A percentile compares a stretch with the other conserved stretches of the same genome.
Conservation (phyloP, 53 echinoderm and acorn worm genomes). For the Patiria pectinifera region DNA sequence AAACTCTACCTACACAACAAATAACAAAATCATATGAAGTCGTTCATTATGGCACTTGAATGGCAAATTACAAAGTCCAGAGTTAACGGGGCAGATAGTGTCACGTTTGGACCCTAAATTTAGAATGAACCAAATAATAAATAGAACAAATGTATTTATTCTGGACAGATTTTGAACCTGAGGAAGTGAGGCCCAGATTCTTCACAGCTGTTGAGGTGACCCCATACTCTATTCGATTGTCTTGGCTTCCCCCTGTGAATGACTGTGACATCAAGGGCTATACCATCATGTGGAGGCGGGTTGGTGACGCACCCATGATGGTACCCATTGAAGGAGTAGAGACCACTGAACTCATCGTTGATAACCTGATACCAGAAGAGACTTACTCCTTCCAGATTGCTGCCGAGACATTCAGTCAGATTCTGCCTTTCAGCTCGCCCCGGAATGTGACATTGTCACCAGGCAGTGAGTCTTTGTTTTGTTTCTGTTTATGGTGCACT, state of each 20-base stretch:
- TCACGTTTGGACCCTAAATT: too few species aligned
- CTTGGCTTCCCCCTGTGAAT: constrained; percentile 68
- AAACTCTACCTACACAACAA: too few species aligned
- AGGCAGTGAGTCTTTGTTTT: constrained; percentile 8
- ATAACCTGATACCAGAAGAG: constrained; percentile 19
- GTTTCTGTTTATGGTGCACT: not conserved
- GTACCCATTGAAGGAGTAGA: constrained; percentile 18
- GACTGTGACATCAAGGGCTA: constrained; percentile 85
- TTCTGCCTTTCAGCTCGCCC: constrained; percentile 17
- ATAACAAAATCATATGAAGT: too few species aligned
- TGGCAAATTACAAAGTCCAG: too few species aligned
- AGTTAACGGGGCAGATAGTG: too few species aligned
- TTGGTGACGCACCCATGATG: not conserved
- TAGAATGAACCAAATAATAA: not conserved
- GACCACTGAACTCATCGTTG: not conserved
- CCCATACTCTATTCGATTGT: constrained; percentile 54
- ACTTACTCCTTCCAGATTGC: constrained; percentile 61
- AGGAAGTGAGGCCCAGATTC: constrained; percentile 59
- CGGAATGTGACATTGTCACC: constrained; percentile 12
- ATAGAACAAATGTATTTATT: too few species aligned
- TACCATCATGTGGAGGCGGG: constrained; percentile 51
- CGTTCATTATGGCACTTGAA: too few species aligned
- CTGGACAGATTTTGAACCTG: constrained; percentile 60
- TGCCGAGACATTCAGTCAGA: constrained; percentile 36
- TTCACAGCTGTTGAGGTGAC: constrained; percentile 46